Conservation (phyloP, 2,888 invertebrate genomes). For the Dermolepida albohirtum region DNA sequence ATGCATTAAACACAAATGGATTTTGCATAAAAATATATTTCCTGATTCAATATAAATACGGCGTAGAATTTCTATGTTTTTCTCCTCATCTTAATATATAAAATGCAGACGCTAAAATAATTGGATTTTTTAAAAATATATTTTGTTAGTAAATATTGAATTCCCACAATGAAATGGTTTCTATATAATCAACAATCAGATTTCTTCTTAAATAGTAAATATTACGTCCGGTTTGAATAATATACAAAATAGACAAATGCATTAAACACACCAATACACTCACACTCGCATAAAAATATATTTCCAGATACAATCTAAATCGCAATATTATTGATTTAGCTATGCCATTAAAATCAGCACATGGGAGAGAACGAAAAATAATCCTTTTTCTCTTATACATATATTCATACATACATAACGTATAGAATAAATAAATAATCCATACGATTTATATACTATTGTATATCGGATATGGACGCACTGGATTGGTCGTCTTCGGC, state of each 20-base stretch:
- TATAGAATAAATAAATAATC: conserved; percentile 68
- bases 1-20: no score
- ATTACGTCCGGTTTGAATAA: not conserved
- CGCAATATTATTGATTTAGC: conserved; percentile 59
- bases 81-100: no score
- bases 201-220: not conserved
- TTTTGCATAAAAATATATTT: no score
- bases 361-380: conserved; percentile 52
- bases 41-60: no score
- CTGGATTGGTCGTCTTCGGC: conserved; percentile 50
- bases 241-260: not conserved
- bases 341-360: conserved; percentile 57
- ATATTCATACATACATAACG: conserved; percentile 66
- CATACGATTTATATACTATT: conserved; percentile 67
- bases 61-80: no score
- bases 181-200: no score
- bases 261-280: not conserved
- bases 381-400: conserved; percentile 50
- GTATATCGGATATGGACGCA: conserved; percentile 60
- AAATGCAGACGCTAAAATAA: no score
- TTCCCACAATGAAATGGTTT: no score
- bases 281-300: conserved; percentile 21
- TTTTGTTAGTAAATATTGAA: no score
- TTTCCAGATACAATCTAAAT: conserved; percentile 46
- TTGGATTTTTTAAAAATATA: no score